These are phyloP conservation scores for Cosmopolites sordidus DNA, from an alignment of 2,888 invertebrate species.

Conservation along the genomic window DNA sequence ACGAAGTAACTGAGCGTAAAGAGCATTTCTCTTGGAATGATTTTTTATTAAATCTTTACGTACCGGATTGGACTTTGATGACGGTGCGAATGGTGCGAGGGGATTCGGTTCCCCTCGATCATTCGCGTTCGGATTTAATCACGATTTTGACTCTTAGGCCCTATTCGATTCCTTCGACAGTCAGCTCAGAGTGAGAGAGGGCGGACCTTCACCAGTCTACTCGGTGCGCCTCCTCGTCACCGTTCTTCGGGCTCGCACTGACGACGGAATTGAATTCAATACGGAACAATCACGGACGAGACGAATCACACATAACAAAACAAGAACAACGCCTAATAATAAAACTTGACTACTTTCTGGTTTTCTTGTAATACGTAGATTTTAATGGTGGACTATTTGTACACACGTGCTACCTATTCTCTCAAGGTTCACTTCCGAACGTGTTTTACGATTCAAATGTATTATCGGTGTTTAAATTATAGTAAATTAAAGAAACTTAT, in stretches of 20 bases:
- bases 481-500: constrained; percentile 5
- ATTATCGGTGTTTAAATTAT: background rate
- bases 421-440: background rate
- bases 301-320: no score
- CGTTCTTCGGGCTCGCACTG: background rate
- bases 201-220: background rate
- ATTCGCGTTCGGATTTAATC: background rate
- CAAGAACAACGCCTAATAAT: constrained; percentile 6
- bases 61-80: background rate
- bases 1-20: constrained; percentile 11
- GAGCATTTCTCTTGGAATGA: constrained; percentile 15
- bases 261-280: no score
- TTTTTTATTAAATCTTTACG: background rate
- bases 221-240: background rate
- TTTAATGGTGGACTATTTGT: constrained; percentile 18
- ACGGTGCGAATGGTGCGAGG: background rate
- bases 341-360: constrained; percentile 11
- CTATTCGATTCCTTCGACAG: constrained; percentile 11
- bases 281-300: no score
- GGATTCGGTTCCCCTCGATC: background rate
- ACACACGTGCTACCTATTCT: constrained; percentile 7
- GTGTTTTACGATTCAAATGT: background rate
- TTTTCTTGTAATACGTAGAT: constrained; percentile 7
- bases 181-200: background rate
- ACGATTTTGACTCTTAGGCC: constrained; percentile 12